Percentiles rank a stretch among this genome's conserved stretches.
Evolutionary conservation across 1,140 invertebrate genomes (phyloP).

Genomic region (Drosophila orena): DNA sequence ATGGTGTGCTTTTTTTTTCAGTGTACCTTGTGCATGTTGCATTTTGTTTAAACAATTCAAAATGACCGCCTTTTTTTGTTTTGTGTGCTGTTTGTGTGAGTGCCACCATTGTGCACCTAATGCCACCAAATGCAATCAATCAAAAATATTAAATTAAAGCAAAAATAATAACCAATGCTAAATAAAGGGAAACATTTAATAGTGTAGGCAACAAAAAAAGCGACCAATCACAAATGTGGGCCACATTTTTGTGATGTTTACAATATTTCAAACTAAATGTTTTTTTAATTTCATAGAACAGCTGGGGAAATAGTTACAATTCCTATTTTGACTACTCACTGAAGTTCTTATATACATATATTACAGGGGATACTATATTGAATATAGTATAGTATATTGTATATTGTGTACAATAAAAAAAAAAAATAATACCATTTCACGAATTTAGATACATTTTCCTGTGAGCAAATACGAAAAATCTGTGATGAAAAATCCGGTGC

Average conservation of each 20-base stretch:
- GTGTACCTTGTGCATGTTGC: conserved; percentile 32
- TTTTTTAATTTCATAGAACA: neutral
- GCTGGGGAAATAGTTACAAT: neutral
- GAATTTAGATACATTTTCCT: neutral
- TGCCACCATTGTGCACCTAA: neutral
- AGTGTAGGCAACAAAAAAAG: conserved; percentile 1
- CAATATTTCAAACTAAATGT: neutral
- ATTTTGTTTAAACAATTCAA: conserved; percentile 52
- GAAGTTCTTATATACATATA: too few relatives aligned
- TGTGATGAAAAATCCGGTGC: neutral
- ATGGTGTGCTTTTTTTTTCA: conserved; percentile 5
- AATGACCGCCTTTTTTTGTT: conserved; percentile 30
- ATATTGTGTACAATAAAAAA: too few relatives aligned
- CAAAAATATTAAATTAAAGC: neutral
- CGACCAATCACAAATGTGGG: conserved; percentile 6
- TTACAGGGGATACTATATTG: too few relatives aligned
- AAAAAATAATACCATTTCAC: neutral
- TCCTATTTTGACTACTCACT: too few relatives aligned
- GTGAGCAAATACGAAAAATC: neutral
- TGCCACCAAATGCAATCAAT: neutral
- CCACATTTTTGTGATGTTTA: conserved; percentile 1
- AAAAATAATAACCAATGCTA: conserved; percentile 20
- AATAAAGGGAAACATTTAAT: conserved; percentile 16
- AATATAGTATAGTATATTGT: too few relatives aligned
- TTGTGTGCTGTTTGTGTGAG: conserved; percentile 26